phyloP scores from a whole-genome alignment of 2,888 invertebrate species.

The Metallyticus violacea region DNA sequence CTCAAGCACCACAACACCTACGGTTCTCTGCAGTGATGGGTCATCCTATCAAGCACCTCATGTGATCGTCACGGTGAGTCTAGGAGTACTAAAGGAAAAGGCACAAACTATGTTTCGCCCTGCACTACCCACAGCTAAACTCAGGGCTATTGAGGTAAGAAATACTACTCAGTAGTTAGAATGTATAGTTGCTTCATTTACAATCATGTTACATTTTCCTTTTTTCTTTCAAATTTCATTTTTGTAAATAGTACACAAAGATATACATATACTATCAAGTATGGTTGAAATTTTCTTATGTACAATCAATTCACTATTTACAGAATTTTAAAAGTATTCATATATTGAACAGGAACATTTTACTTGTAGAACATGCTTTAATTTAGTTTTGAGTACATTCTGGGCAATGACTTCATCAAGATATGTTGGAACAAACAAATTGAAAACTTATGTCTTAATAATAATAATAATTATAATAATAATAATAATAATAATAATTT shows the following conservation, averaged over 20 bases:
- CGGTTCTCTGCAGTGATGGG: slow-evolving; percentile 54
- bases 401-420: too few relatives aligned
- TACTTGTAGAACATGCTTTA: too few relatives aligned
- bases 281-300: background rate
- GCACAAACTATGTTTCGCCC: slow-evolving; percentile 55
- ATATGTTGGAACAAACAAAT: too few relatives aligned
- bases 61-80: slow-evolving; percentile 64
- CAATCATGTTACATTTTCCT: background rate
- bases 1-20: slow-evolving; percentile 37
- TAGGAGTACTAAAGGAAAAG: slow-evolving; percentile 67
- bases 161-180: background rate
- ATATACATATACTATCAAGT: background rate
- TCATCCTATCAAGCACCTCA: slow-evolving; percentile 55
- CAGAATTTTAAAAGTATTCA: too few relatives aligned
- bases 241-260: too few relatives aligned
- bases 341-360: too few relatives aligned
- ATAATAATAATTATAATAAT: too few relatives aligned
- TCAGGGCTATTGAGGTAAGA: slow-evolving; percentile 52
- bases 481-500: too few relatives aligned
- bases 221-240: background rate
- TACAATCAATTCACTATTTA: too few relatives aligned
- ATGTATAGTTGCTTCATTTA: background rate
- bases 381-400: too few relatives aligned
- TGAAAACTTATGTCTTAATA: too few relatives aligned
- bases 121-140: slow-evolving; percentile 53